Evolutionary conservation across 2,888 invertebrate genomes (phyloP).

Genomic region (Conus canariensis): DNA sequence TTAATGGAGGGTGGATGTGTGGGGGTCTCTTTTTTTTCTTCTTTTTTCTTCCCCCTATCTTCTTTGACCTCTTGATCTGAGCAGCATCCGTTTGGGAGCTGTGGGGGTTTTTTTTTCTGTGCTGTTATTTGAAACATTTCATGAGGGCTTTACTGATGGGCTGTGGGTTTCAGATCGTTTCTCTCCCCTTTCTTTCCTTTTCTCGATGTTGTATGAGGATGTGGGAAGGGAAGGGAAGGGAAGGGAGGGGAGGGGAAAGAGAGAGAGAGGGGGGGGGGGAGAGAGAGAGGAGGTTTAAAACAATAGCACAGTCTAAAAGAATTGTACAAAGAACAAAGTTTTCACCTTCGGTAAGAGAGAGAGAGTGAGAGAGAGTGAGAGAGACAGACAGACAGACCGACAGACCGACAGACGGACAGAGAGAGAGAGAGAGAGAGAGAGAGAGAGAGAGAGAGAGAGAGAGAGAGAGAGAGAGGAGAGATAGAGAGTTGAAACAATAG

Average conservation of each 20-base stretch:
- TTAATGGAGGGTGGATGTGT: neutral
- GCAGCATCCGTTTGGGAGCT: neutral
- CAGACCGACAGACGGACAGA: neutral
- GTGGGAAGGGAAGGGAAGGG: neutral
- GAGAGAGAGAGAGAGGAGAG: neutral
- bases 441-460: conserved; percentile 19
- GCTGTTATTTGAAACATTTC: conserved; percentile 23
- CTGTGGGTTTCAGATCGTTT: neutral
- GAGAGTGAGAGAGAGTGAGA: conserved; percentile 6
- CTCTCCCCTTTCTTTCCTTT: neutral
- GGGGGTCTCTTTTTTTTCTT: neutral
- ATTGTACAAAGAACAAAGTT: neutral
- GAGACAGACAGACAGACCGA: conserved; percentile 15
- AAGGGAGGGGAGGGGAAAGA: neutral
- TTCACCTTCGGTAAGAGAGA: neutral
- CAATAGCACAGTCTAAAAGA: too few species aligned
- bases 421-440: conserved; percentile 22
- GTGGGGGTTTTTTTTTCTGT: neutral
- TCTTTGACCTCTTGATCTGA: neutral
- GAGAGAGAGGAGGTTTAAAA: neutral
- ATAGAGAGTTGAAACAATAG: neutral
- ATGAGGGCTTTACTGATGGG: conserved; percentile 14
- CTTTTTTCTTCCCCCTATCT: neutral
- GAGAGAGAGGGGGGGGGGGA: neutral
- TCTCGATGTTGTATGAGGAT: neutral